phyloP scores from a whole-genome alignment of 2,797 vertebrate genomes.

The Liasis olivaceus region DNA sequence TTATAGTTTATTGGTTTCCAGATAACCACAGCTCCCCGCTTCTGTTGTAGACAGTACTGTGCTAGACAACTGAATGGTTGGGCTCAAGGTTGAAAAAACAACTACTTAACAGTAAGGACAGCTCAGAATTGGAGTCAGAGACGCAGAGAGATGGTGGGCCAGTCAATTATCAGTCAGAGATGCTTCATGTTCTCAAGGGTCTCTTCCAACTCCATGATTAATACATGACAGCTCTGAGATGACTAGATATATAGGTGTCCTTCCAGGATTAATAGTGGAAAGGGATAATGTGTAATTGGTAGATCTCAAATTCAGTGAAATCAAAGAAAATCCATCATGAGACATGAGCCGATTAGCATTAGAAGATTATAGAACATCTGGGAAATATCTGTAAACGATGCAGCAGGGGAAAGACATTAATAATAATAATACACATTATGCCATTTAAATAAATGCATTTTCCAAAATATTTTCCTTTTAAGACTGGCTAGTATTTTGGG shows the following conservation, averaged over 20 bases:
- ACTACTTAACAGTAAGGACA: not conserved
- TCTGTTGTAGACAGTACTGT: not conserved
- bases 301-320: not conserved
- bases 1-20: not conserved
- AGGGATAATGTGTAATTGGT: not conserved
- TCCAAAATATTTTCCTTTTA: slow-evolving; percentile 28
- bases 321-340: not conserved
- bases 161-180: not conserved
- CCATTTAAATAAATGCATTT: slow-evolving; percentile 26
- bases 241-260: not conserved
- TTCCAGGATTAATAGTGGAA: not conserved
- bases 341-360: slow-evolving; percentile 17
- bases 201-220: not conserved
- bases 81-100: not conserved
- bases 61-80: not conserved
- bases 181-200: not conserved
- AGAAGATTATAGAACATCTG: slow-evolving; percentile 32
- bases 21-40: not conserved
- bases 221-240: not conserved
- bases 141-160: not conserved
- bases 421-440: slow-evolving; percentile 21
- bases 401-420: not conserved
- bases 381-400: slow-evolving; percentile 1
- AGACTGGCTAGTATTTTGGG: slow-evolving; percentile 22
- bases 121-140: not conserved